Percentiles rank a stretch among this genome's conserved stretches.
phyloP scores from a whole-genome alignment of 2,888 invertebrate species.

The Dioctria linearis region DNA sequence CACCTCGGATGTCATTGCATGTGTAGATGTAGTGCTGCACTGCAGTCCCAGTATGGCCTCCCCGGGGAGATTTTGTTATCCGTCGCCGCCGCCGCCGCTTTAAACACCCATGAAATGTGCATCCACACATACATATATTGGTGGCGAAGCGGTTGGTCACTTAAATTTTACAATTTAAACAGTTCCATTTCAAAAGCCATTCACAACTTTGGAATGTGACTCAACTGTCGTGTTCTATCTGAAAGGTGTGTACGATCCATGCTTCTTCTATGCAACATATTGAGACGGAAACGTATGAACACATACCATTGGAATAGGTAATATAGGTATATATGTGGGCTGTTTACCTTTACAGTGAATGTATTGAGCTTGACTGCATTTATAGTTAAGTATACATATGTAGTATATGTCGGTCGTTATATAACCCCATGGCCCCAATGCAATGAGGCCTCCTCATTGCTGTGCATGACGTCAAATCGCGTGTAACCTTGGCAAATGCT shows the following conservation, averaged over 20 bases:
- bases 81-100: no score
- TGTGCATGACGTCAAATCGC: conserved; percentile 14
- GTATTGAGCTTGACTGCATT: no score
- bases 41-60: no score
- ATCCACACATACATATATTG: no score
- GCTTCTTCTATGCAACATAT: not conserved
- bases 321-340: no score
- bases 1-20: not conserved
- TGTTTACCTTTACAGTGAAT: no score
- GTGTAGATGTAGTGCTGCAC: no score
- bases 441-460: not conserved
- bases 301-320: no score
- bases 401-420: not conserved
- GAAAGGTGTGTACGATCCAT: not conserved
- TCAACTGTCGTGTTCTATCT: not conserved
- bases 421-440: not conserved
- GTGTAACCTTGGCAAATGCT: conserved; percentile 2
- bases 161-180: conserved; percentile 46
- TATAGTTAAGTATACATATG: no score
- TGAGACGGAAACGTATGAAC: no score
- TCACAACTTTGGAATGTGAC: not conserved
- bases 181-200: conserved; percentile 41
- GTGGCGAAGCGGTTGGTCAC: conserved; percentile 6
- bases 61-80: no score
- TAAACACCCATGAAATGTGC: no score